Base-by-base conservation (phyloP, 2,113 vertebrate species). In the Chaetops frenatus region DNA sequence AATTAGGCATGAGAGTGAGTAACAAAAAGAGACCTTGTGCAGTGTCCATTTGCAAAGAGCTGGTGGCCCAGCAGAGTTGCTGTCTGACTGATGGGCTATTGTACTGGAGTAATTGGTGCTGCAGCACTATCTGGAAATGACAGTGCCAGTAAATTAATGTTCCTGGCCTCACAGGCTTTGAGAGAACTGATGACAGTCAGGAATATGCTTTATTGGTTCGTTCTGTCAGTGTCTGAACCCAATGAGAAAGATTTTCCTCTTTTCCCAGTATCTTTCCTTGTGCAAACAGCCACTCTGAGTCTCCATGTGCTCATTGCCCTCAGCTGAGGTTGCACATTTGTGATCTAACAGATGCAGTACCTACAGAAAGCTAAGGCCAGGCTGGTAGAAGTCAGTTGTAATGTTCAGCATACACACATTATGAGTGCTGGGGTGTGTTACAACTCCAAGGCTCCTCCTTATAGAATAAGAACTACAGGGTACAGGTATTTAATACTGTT, bases 1-100 rank as follows among this genome's bases (percentile, higher is more conserved):
- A 99, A 76, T 97, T 99, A 15, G 99, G 99, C 95, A 99, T 99
- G 99, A 97, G 99, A 98, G 99, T 99, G 96, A 98, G 98, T 97
- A 81, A 57, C 38, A 80, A 45, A 74, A 36, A 4, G 53, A 73
- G 23, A 38, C 29, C 44, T 35, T 23, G 62, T 64, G 42, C 65
- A 15, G 5, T 12, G 31, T 48, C 56, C 10, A 2, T 64, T 48
- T 74, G 67, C 76, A 66, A 38, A 72, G 57, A 81, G 23, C 29
- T 3, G 4, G 54, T 81, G 90, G 58, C 38, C 86, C 42, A 40
- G 6, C 42, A 51, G 90, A 86, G 27, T 2, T 91, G 44, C 73
- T 74, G 19, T 12, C 72, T 86, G 60, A 64, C n/a, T 79, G 67
- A 42, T 45, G 33, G 48, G 38, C 23, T 65, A 4, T 50, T 82